Base-by-base conservation (phyloP, 2,888 invertebrate genomes). In the Auanema sp. region DNA sequence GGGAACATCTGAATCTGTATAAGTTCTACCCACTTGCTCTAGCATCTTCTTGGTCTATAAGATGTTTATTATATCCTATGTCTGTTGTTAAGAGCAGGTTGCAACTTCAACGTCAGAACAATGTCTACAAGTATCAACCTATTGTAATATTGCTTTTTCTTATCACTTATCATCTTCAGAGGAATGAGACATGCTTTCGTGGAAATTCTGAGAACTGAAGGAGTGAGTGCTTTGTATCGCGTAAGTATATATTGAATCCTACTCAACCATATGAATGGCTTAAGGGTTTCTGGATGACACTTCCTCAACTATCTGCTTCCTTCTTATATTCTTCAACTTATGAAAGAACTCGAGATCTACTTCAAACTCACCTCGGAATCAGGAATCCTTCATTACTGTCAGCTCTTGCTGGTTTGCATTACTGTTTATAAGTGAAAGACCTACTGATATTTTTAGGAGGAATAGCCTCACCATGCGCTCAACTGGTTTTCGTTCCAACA, bases 281-380 rank as follows among this genome's bases (percentile, higher is more conserved):
- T 56, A 62, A 79, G 79, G 80, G 81, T 24, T 82, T 81, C 69
- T 82, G 82, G 82, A 77, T 82, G 72, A 82, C 82, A 0, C 63
- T 82, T n/a, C 82, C 82, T 12, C 81, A 82, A 61, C 58, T 82
- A 23, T 71, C 73, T 16, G 80, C 79, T 47, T 79, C 79, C 12
- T 82, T 80, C 58, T 68, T 82, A 21, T 82, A 81, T 60, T 81
- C 80, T 11, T 76, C 77, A 11, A 72, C 76, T 14, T 80, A 80
- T 60, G 80, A 80, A 64, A 66, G 78, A 43, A 71, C 76, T 6
- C 72, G 80, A n/a, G 78, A 78, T 54, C 53, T 77, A 10, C 69
- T 80, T 14, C 70, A 76, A 65, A 69, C 64, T 25, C 71, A 73
- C 43, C 57, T 72, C 14, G 67, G 71, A 25, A 73, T 77, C 51